phyloP scores from a whole-genome alignment of 2,113 vertebrate genomes.

The Onychorhynchus coronatus region DNA sequence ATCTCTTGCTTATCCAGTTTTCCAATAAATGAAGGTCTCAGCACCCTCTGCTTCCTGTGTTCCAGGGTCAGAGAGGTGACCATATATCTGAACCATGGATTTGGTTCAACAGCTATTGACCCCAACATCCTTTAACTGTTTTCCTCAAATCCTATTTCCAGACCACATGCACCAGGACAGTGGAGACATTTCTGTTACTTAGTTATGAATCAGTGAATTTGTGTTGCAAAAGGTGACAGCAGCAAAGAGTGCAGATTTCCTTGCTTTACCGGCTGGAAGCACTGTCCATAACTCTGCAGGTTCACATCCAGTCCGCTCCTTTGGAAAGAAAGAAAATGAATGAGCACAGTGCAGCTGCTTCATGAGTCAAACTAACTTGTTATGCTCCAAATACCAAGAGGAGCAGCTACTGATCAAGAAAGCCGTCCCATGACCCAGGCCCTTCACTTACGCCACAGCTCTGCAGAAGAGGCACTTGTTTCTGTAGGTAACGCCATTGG shows the following conservation, averaged over 20 bases:
- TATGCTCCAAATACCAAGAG: neutral
- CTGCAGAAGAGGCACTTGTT: constrained; percentile 47
- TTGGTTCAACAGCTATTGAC: neutral
- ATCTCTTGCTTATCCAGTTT: neutral
- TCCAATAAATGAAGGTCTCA: neutral
- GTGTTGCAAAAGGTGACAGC: neutral
- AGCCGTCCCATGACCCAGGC: neutral
- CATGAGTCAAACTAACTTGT: neutral
- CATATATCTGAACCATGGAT: neutral
- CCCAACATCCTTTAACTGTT: neutral
- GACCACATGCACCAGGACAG: neutral
- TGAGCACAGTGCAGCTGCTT: neutral
- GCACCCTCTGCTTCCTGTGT: neutral
- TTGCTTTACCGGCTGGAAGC: neutral
- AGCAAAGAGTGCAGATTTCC: neutral
- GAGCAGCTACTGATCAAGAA: neutral
- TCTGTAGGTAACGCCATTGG: constrained; percentile 59
- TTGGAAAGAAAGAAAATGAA: neutral
- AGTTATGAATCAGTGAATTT: neutral
- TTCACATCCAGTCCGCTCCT: constrained; percentile 14
- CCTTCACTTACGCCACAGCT: constrained; percentile 58
- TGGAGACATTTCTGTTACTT: neutral
- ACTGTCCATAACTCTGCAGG: neutral
- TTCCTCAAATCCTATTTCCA: neutral
- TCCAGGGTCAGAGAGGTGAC: neutral